These are phyloP conservation scores for Drosophila aldrichi DNA, from an alignment of 2,888 invertebrate species.

Conservation along the genomic window DNA sequence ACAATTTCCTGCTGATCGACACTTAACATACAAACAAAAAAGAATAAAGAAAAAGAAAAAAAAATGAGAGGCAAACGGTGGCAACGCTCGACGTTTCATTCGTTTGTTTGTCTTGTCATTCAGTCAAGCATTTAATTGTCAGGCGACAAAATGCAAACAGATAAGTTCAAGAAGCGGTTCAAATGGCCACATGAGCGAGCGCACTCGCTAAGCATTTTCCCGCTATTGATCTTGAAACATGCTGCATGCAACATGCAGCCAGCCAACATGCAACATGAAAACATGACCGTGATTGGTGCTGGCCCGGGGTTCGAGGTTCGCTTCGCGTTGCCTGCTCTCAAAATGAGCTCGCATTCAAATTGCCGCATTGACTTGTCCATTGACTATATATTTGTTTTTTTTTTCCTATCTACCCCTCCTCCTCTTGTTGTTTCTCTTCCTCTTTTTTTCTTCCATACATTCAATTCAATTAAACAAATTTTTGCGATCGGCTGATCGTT, in stretches of 20 bases:
- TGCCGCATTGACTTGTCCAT: constrained; percentile 76
- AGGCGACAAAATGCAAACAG: constrained; percentile 79
- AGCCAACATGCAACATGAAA: constrained; percentile 57
- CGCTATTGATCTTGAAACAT: constrained; percentile 65
- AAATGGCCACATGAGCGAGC: constrained; percentile 50
- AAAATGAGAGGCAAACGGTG: constrained; percentile 14
- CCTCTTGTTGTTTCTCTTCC: constrained; percentile 2
- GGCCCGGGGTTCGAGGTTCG: constrained; percentile 37
- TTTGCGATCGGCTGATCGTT: constrained; percentile 61
- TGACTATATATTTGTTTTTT: constrained; percentile 38
- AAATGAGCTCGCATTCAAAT: constrained; percentile 79
- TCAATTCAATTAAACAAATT: constrained; percentile 78
- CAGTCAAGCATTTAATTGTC: constrained; percentile 76
- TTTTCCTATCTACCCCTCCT: not conserved
- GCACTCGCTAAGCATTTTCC: constrained; percentile 48
- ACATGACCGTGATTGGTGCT: constrained; percentile 61
- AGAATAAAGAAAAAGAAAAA: not conserved
- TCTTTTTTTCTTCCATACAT: constrained; percentile 62
- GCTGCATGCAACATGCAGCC: constrained; percentile 47
- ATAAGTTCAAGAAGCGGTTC: constrained; percentile 69
- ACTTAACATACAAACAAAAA: constrained; percentile 47
- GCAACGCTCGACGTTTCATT: constrained; percentile 29
- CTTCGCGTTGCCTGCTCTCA: constrained; percentile 36
- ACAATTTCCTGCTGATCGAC: constrained; percentile 71
- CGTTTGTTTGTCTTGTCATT: constrained; percentile 70